Evolutionary conservation across 2,888 invertebrate species (phyloP).

Genomic region (Matsumyia berberina): DNA sequence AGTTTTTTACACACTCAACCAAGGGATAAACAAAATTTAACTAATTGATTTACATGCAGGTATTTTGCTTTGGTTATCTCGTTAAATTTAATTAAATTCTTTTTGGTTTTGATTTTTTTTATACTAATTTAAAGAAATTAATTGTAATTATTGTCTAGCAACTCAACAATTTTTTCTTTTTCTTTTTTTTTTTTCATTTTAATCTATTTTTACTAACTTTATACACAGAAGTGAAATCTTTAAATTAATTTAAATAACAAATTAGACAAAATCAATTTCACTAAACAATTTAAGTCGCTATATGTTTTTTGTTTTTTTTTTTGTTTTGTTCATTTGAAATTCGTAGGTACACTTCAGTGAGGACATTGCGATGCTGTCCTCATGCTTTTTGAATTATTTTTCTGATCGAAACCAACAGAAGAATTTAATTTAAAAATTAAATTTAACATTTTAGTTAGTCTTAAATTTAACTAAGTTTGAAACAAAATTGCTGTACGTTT

Average conservation of each 20-base stretch:
- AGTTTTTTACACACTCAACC: conserved; percentile 26
- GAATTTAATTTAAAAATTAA: conserved; percentile 17
- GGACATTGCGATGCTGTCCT: conserved; percentile 12
- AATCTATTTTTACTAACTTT: conserved; percentile 49
- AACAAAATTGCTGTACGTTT: no score
- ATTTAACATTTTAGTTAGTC: conserved; percentile 59
- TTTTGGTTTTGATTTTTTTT: conserved; percentile 18
- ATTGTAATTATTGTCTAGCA: conserved; percentile 78
- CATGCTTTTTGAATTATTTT: conserved; percentile 24
- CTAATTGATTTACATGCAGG: conserved; percentile 49
- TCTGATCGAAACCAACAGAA: conserved; percentile 10
- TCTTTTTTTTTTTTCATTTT: conserved; percentile 51
- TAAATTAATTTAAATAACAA: conserved; percentile 21
- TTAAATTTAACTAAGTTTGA: conserved; percentile 69
- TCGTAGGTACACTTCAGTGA: conserved; percentile 75
- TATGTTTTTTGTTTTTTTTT: conserved; percentile 5
- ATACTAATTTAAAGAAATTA: conserved; percentile 64
- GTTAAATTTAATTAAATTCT: conserved; percentile 17
- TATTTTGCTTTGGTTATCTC: conserved; percentile 26
- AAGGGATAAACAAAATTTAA: conserved; percentile 22
- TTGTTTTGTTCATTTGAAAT: conserved; percentile 63
- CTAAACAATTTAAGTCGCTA: conserved; percentile 23
- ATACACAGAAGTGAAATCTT: conserved; percentile 36
- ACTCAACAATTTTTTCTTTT: conserved; percentile 70
- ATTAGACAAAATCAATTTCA: conserved; percentile 16